Evolutionary conservation across 2,888 invertebrate genomes (phyloP), one percentile per base, ranked within the genome.

Genomic region (Tenthredo mesomela): DNA sequence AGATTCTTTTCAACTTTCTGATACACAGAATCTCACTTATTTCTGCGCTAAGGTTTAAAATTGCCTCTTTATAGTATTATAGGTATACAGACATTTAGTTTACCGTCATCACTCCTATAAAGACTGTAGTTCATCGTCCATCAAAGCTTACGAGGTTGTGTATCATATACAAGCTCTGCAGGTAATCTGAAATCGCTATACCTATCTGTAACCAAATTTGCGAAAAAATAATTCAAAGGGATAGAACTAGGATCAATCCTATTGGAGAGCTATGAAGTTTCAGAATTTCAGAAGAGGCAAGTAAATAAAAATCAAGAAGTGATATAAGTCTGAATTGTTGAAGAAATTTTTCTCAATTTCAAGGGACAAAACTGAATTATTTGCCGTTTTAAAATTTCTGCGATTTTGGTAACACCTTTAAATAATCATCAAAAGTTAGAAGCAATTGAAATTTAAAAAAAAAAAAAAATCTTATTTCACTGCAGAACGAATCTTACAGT

Each of bases 101-200:
- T 29, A 50, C 43, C 25, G 75, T 43, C 29, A 75, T 50, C 29
- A 47, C 47, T 75, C 75, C 47, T 47, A 50, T 47, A 50, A 47
- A 47, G 47, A 47, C 25, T 75, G 47, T 25, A 21, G 47, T 21
- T 75, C 47, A 18, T 47, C 47, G n/a, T 47, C 25, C 47, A 21
- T 47, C 47, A 47, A 47, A 75, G 47, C 43, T 75, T 75, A 47
- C 75, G 21, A 75, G 25, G 75, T 10, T 75, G 47, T 50, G 25
- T n/a, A n/a, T 75, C 21, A 25, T 40, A 25, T 40, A 6, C 21
- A 1, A 29, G 21, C 43, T 29, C 6, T 29, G 75, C 37, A 37
- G 37, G 47, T 75, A 50, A 75, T 25, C 43, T 4, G 21, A 50
- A 10, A 25, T 47, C 47, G 70, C 29, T 21, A 15, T 75, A 25